Conservation (phyloP, 2,888 invertebrate species). For the Acanthococcus lagerstroemiae region DNA sequence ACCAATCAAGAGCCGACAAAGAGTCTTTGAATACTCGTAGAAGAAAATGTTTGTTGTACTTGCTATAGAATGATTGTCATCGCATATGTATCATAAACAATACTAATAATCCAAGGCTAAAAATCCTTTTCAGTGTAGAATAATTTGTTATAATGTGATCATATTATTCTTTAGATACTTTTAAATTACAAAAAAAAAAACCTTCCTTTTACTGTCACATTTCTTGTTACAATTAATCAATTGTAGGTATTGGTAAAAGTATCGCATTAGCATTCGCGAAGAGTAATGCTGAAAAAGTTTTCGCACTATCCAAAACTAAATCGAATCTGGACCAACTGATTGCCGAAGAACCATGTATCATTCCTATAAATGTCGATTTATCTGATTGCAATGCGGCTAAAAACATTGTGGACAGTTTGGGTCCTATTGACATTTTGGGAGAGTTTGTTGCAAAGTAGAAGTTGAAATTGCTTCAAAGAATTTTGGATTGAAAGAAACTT, state of each 20-base stretch:
- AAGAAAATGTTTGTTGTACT: no score
- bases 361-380: conserved; percentile 61
- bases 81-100: no score
- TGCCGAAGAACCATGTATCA: conserved; percentile 42
- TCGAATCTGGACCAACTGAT: conserved; percentile 21
- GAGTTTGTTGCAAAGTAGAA: conserved; percentile 88
- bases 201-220: no score
- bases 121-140: no score
- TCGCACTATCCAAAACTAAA: conserved; percentile 18
- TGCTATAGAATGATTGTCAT: no score
- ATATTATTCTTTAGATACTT: no score
- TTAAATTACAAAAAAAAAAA: no score
- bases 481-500: conserved; percentile 58
- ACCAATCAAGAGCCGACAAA: no score
- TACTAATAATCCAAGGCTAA: no score
- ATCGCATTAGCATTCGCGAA: conserved; percentile 17
- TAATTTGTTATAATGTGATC: no score
- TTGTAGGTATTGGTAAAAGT: conserved; percentile 19
- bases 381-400: conserved; percentile 64
- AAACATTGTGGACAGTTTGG: conserved; percentile 50
- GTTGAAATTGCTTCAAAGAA: conserved; percentile 55
- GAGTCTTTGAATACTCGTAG: no score
- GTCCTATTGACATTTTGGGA: conserved; percentile 65
- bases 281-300: conserved; percentile 14
- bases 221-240: no score